Base-by-base conservation (phyloP, 1,140 invertebrate species). In the Zaprionus camerounensis region DNA sequence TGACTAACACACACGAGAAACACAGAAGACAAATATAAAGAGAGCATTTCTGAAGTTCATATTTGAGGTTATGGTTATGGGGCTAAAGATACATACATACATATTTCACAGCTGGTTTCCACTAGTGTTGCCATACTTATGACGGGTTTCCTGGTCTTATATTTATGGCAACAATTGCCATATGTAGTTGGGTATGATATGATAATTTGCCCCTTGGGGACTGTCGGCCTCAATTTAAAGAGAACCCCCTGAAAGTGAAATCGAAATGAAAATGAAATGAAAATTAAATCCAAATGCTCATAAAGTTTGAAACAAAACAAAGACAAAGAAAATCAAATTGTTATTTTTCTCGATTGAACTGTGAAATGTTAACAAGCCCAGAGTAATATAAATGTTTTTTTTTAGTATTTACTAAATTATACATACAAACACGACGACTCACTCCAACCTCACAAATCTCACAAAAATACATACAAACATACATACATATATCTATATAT, bases 341-440 rank as follows among this genome's bases (percentile, higher is more conserved):
- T 82, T 82, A 62, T 80, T 69, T 57, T 82, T 80, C 79, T 83
- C 68, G 67, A 80, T 83, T 80, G 81, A 83, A 83, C 81, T 84
- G 77, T 83, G 75, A 78, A 69, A 65, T 71, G 80, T 82, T 82
- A 82, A 82, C 74, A 83, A 61, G 15, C 62, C 46, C 34, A 51
- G 46, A 51, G n/a, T 51, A 51, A 51, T 22, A 38, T 38, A 57
- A 44, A 38, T 66, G 59, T 73, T 63, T 66, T 76, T 61, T 69
- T 78, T 81, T 31, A 53, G 36, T 70, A 62, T 64, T 71, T 71
- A 62, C 34, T 31, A 53, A 62, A 70, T 67, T 69, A 61, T 61
- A 66, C 64, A 66, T 41, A 44, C 41, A 44, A 17, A n/a, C 41
- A 44, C n/a, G 41, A 17, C 41, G 7, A 17, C 41, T 46, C 41